These are phyloP conservation scores for Odontesthes bonariensis DNA, from an alignment of 2,113 vertebrate genomes.

Conservation along the genomic window DNA sequence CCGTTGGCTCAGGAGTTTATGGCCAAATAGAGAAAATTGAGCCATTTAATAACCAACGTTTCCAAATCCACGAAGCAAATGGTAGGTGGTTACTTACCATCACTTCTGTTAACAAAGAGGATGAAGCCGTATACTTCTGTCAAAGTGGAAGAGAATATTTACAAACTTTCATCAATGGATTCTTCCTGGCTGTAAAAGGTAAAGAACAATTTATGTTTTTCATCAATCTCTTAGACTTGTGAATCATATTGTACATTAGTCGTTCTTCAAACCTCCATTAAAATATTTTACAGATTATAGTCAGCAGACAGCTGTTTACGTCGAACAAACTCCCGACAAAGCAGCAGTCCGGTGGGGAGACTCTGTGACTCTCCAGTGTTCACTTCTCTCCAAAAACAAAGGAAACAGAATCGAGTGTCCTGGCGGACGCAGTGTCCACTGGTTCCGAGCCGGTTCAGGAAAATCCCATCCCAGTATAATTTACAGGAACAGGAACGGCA, in stretches of 20 bases:
- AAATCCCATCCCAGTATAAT: slow-evolving; percentile 19
- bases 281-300: slow-evolving; percentile 13
- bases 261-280: not conserved
- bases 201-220: not conserved
- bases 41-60: slow-evolving; percentile 7
- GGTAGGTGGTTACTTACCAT: not conserved
- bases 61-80: not conserved
- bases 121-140: slow-evolving; percentile 50
- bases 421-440: slow-evolving; percentile 20
- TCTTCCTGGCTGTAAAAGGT: slow-evolving; percentile 34
- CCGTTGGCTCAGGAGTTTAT: slow-evolving; percentile 10
- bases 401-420: slow-evolving; percentile 30
- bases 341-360: slow-evolving; percentile 27
- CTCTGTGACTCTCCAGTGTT: slow-evolving; percentile 49
- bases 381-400: slow-evolving; percentile 35
- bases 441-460: slow-evolving; percentile 48
- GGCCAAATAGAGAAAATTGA: rapidly evolving
- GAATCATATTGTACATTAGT: not conserved
- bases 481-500: slow-evolving; percentile 20
- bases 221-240: not conserved
- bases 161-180: not conserved
- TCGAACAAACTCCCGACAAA: slow-evolving; percentile 33
- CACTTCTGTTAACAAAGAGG: slow-evolving; percentile 29
- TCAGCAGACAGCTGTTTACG: slow-evolving; percentile 2
- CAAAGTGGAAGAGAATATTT: not conserved